Percentiles rank a stretch among this genome's conserved stretches.
Evolutionary conservation across 2,888 invertebrate genomes (phyloP).

Genomic region (Stenotaenia linearis): DNA sequence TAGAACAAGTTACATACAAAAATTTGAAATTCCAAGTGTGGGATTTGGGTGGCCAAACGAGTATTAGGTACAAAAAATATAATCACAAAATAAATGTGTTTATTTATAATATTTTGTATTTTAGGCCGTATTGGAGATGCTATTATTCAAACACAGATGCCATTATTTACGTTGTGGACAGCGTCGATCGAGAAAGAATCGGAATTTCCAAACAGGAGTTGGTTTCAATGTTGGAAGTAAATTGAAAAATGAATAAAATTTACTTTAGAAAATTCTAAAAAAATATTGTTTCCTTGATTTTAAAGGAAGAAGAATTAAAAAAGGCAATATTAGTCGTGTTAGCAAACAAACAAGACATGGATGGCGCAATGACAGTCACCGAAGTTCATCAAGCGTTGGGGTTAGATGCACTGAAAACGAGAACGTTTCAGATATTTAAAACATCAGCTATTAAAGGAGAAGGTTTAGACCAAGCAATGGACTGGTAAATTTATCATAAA

Average conservation of each 20-base stretch:
- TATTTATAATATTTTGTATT: slow-evolving; percentile 46
- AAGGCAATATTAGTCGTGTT: slow-evolving; percentile 92
- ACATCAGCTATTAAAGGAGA: slow-evolving; percentile 97
- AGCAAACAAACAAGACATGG: slow-evolving; percentile 99
- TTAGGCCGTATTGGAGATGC: slow-evolving; percentile 98
- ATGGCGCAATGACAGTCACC: slow-evolving; percentile 91
- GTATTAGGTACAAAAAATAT: slow-evolving; percentile 69
- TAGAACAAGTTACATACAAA: slow-evolving; percentile 97
- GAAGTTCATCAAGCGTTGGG: slow-evolving; percentile 95
- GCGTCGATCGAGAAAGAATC: slow-evolving; percentile 96
- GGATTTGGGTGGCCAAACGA: slow-evolving; percentile 98
- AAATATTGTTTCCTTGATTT: background rate
- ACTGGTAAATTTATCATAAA: slow-evolving; percentile 62
- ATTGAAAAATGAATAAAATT: background rate
- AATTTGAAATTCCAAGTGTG: slow-evolving; percentile 98
- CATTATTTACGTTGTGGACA: slow-evolving; percentile 99
- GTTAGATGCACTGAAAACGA: slow-evolving; percentile 85
- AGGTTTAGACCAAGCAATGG: slow-evolving; percentile 98
- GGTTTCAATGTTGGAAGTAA: slow-evolving; percentile 90
- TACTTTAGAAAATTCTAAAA: background rate
- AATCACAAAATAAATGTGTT: too few relatives aligned
- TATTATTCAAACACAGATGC: slow-evolving; percentile 99
- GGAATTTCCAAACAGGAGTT: slow-evolving; percentile 98
- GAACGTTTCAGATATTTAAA: slow-evolving; percentile 99
- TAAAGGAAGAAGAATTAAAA: slow-evolving; percentile 90